Percentiles rank a stretch among this genome's conserved stretches.
Conservation (phyloP, 1,140 invertebrate genomes). For the Diorhabda carinulata region DNA sequence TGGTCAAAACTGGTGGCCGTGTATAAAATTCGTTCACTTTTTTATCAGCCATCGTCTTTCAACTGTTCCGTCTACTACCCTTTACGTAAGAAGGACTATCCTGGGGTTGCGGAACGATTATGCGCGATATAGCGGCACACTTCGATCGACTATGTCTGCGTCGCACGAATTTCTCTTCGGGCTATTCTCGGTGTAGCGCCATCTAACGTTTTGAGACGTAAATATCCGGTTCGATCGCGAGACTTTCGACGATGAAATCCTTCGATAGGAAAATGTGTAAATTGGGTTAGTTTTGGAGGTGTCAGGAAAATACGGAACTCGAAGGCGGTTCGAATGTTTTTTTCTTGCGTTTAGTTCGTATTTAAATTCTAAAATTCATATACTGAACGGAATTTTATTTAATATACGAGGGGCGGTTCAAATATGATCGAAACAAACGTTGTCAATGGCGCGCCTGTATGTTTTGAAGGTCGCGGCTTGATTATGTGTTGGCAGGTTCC, state of each 20-base stretch:
- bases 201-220: neutral
- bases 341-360: too few relatives aligned
- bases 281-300: neutral
- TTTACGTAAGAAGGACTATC: constrained; percentile 20
- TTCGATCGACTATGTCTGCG: constrained; percentile 19
- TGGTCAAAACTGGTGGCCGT: constrained; percentile 72
- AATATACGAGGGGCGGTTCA: too few relatives aligned
- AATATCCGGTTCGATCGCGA: neutral
- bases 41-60: constrained; percentile 64
- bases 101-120: constrained; percentile 15
- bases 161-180: neutral
- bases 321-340: neutral
- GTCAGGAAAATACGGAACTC: neutral
- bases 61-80: constrained; percentile 16
- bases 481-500: too few relatives aligned
- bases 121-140: constrained; percentile 17
- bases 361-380: too few relatives aligned
- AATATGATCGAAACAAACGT: too few relatives aligned
- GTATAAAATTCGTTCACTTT: constrained; percentile 70
- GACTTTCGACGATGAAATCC: neutral
- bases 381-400: too few relatives aligned
- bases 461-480: too few relatives aligned
- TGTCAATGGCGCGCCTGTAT: too few relatives aligned
- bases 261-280: neutral
- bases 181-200: neutral